These are phyloP conservation scores for Scrobipalpa atriplicella DNA, from an alignment of 2,888 invertebrate genomes.

Conservation along the genomic window DNA sequence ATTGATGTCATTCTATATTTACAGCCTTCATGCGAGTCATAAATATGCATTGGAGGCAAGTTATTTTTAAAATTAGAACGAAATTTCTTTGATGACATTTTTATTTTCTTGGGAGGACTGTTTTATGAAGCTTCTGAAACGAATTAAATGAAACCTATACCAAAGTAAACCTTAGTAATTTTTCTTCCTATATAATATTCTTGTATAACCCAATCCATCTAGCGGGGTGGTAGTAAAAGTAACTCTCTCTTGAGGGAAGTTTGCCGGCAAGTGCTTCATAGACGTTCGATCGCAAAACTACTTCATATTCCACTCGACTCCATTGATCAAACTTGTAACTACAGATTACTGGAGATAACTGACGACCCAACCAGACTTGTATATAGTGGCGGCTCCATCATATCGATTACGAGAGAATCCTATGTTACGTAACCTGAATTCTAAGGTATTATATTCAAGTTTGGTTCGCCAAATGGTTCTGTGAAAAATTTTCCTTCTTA, in stretches of 20 bases:
- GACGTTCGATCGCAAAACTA: conserved; percentile 37
- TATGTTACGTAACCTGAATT: neutral
- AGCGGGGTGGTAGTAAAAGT: neutral
- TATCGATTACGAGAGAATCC: neutral
- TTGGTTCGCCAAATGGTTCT: no score
- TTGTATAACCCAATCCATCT: neutral
- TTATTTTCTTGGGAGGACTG: no score
- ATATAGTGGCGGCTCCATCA: neutral
- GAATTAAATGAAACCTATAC: no score
- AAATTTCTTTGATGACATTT: no score
- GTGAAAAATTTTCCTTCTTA: neutral
- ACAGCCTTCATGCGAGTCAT: no score
- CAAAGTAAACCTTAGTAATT: no score
- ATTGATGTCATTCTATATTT: no score
- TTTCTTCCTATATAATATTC: neutral
- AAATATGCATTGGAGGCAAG: no score
- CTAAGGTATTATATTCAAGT: no score
- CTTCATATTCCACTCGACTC: conserved; percentile 37
- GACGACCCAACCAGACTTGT: conserved; percentile 33
- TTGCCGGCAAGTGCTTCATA: conserved; percentile 21
- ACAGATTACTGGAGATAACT: conserved; percentile 42
- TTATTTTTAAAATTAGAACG: no score
- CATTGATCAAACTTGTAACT: conserved; percentile 40
- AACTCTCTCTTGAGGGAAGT: neutral
- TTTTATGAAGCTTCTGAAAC: no score